Percentiles rank a stretch among this genome's conserved stretches.
Conservation (phyloP, 2,797 vertebrate species). For the Alca torda region DNA sequence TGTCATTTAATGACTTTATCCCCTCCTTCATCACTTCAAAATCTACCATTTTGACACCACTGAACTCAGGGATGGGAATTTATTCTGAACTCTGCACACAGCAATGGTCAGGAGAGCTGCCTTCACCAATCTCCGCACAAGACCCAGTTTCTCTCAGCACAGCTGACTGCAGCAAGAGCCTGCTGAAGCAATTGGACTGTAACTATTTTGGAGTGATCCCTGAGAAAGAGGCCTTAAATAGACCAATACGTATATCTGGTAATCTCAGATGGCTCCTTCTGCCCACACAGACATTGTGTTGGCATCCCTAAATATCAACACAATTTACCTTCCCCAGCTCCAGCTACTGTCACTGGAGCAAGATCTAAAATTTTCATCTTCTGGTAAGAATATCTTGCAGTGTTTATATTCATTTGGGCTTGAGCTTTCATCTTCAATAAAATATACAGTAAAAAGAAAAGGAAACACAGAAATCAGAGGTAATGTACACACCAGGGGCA, state of each 20-base stretch:
- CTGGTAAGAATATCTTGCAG: background rate
- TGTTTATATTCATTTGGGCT: background rate
- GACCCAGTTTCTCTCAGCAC: conserved; percentile 34
- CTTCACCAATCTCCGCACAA: background rate
- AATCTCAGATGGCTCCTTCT: conserved; percentile 40
- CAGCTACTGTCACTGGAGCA: background rate
- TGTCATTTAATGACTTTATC: background rate
- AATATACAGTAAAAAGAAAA: background rate
- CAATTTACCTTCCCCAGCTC: background rate
- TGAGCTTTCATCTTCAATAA: background rate
- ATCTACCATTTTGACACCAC: background rate
- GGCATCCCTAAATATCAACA: conserved; percentile 1
- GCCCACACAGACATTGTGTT: background rate
- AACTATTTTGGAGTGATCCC: conserved; percentile 51
- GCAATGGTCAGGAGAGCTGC: background rate
- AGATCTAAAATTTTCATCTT: background rate
- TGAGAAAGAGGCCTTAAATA: conserved; percentile 56
- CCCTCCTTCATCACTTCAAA: background rate
- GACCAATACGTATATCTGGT: conserved; percentile 15
- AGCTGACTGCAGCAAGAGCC: conserved; percentile 10
- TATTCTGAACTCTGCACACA: background rate
- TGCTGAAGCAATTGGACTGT: background rate
- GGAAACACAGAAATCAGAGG: background rate
- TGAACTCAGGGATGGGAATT: background rate
- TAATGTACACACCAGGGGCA: background rate